These are phyloP conservation scores for Pseudopipra pipra DNA, from an alignment of 2,113 vertebrate species.

Conservation along the genomic window DNA sequence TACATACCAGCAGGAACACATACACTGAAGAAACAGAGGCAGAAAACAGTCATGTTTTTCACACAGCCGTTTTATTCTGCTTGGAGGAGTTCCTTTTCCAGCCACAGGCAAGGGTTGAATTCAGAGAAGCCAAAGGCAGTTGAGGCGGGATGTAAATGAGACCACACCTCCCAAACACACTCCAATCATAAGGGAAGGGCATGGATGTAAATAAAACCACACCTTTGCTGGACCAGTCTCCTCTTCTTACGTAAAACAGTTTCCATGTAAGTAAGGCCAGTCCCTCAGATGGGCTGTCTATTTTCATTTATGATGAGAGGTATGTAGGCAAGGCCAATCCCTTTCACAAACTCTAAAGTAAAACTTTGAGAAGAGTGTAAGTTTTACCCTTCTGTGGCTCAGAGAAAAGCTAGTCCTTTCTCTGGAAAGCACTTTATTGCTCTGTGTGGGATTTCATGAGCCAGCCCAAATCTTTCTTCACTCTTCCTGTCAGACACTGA, in stretches of 20 bases:
- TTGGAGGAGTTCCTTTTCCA: conserved; percentile 16
- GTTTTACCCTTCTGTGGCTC: background rate
- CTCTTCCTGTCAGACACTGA: background rate
- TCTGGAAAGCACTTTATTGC: background rate
- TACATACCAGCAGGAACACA: conserved; percentile 26
- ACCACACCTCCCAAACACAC: conserved; percentile 15
- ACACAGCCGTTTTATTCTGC: background rate
- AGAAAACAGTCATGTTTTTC: background rate
- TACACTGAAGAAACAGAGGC: background rate
- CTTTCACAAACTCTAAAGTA: background rate
- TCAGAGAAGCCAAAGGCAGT: background rate
- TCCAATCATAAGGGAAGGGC: background rate
- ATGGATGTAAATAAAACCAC: conserved; percentile 24
- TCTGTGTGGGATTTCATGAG: background rate
- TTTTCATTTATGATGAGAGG: background rate
- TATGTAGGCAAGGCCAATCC: background rate
- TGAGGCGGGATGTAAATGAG: conserved; percentile 8
- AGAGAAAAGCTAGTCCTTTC: background rate
- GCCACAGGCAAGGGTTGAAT: background rate
- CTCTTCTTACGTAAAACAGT: background rate
- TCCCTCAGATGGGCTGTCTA: background rate
- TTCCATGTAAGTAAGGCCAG: background rate
- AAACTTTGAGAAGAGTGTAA: background rate
- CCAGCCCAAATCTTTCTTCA: background rate
- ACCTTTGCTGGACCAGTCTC: background rate